Evolutionary conservation across 2,797 vertebrate species (phyloP).

Genomic region (Parambassis ranga): DNA sequence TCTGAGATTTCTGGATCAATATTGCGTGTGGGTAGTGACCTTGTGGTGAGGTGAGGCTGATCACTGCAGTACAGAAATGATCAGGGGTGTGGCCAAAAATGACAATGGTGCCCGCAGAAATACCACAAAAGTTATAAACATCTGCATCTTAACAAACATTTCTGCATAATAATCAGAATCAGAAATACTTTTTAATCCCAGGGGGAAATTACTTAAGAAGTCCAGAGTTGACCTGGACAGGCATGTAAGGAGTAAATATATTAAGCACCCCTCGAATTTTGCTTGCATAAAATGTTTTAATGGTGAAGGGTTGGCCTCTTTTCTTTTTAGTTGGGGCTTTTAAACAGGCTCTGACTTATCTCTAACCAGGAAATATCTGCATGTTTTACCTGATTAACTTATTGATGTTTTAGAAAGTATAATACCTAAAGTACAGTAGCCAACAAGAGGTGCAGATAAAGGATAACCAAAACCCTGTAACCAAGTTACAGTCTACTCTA

Average conservation of each 20-base stretch:
- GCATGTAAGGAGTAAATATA: too few species aligned
- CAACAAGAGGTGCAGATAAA: not conserved
- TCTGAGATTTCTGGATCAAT: conserved; percentile 51
- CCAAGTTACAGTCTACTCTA: conserved; percentile 41
- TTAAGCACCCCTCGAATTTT: too few species aligned
- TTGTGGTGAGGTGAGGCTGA: conserved; percentile 23
- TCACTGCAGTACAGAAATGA: conserved; percentile 30
- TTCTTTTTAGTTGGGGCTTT: not conserved
- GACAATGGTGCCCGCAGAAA: too few species aligned
- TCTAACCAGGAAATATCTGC: not conserved
- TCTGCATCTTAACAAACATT: too few species aligned
- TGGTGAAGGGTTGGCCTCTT: not conserved
- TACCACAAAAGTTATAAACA: too few species aligned
- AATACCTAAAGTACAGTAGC: not conserved
- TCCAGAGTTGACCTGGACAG: too few species aligned
- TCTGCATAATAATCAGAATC: too few species aligned
- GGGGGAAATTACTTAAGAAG: too few species aligned
- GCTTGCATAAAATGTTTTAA: not conserved
- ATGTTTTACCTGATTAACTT: not conserved
- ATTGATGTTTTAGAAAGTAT: not conserved
- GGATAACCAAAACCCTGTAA: conserved; percentile 49
- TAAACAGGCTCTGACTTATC: not conserved
- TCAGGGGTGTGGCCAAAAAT: not conserved
- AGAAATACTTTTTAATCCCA: too few species aligned
- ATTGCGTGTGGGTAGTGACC: conserved; percentile 29